These are phyloP conservation scores for Dasypus novemcinctus DNA, from an alignment of 2,113 vertebrate species.

Conservation along the genomic window DNA sequence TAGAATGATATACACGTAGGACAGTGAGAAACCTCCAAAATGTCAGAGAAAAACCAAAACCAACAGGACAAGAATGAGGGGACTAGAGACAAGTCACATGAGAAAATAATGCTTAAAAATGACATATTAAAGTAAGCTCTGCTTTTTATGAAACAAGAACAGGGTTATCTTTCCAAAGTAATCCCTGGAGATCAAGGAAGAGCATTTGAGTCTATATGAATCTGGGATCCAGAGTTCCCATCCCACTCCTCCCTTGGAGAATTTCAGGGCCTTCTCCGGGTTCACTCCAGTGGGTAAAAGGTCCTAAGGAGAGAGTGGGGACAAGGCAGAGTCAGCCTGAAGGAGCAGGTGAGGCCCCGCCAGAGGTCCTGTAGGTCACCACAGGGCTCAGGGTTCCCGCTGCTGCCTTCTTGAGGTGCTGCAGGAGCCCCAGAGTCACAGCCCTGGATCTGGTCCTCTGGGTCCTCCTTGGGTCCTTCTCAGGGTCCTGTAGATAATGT, in stretches of 20 bases:
- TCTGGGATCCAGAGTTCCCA: fast-evolving
- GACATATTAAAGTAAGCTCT: not conserved
- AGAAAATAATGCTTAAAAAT: not conserved
- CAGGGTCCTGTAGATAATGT: too few species aligned
- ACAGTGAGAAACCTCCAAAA: fast-evolving
- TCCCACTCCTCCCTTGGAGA: not conserved
- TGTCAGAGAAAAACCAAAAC: not conserved
- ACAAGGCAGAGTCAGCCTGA: not conserved
- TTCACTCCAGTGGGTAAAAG: not conserved
- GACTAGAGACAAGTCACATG: fast-evolving
- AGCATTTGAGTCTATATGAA: fast-evolving
- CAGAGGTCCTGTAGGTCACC: too few species aligned
- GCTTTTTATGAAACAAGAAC: not conserved
- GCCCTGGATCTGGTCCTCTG: not conserved
- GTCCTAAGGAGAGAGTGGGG: not conserved
- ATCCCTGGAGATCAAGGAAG: fast-evolving
- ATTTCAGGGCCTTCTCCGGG: not conserved
- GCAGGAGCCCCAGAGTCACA: not conserved
- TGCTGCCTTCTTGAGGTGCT: fast-evolving
- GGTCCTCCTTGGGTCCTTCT: too few species aligned
- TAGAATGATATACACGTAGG: not conserved
- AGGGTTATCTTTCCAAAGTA: not conserved
- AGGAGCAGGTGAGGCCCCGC: not conserved
- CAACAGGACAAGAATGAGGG: not conserved
- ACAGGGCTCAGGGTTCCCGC: not conserved